phyloP scores from a whole-genome alignment of 2,888 invertebrate genomes.

The Alcis repandata region DNA sequence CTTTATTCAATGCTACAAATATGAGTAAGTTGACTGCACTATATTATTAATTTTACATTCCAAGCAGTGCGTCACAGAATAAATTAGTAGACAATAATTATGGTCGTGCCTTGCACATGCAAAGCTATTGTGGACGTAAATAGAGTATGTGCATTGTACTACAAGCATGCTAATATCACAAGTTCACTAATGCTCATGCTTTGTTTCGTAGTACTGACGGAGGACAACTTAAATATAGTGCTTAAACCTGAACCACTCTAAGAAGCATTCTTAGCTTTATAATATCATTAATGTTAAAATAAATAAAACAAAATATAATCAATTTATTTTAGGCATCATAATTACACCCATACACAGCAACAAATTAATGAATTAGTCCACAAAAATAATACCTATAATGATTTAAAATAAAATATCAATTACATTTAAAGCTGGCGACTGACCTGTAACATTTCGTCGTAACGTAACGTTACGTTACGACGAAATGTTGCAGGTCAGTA shows the following conservation, averaged over 20 bases:
- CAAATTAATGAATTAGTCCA: too few relatives aligned
- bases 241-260: neutral
- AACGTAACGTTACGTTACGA: too few relatives aligned
- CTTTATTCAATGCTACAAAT: neutral
- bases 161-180: slow-evolving; percentile 3
- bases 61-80: slow-evolving; percentile 5
- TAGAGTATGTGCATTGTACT: slow-evolving; percentile 12
- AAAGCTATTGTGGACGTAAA: slow-evolving; percentile 16
- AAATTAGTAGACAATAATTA: slow-evolving; percentile 21
- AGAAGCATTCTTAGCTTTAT: neutral
- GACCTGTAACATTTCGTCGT: too few relatives aligned
- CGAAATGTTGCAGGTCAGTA: too few relatives aligned
- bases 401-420: too few relatives aligned
- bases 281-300: too few relatives aligned
- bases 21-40: neutral
- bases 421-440: too few relatives aligned
- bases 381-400: too few relatives aligned
- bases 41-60: neutral
- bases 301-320: too few relatives aligned
- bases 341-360: too few relatives aligned
- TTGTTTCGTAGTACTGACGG: neutral
- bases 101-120: slow-evolving; percentile 15
- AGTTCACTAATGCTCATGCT: neutral
- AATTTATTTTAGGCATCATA: too few relatives aligned
- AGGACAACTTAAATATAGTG: neutral